Conservation (phyloP, 1,140 invertebrate genomes). For the Euglossa dilemma region DNA sequence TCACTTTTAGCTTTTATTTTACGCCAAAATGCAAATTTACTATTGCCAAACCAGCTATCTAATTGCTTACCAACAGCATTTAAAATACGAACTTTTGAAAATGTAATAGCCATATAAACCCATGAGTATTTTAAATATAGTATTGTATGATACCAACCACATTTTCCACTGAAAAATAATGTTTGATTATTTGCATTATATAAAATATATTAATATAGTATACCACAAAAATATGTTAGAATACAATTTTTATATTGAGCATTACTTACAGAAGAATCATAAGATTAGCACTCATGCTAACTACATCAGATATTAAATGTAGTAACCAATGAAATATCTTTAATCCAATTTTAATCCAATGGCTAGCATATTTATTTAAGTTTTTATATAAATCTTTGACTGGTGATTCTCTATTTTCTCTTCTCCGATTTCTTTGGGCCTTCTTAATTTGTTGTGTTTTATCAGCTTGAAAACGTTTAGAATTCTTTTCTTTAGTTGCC, state of each 20-base stretch:
- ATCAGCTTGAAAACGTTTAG: conserved; percentile 78
- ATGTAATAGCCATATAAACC: conserved; percentile 73
- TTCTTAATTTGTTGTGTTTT: conserved; percentile 79
- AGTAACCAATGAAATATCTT: conserved; percentile 89
- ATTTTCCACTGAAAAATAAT: conserved; percentile 75
- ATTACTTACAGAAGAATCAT: conserved; percentile 88
- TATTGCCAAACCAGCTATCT: conserved; percentile 84
- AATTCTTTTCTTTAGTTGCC: conserved; percentile 78
- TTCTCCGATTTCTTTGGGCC: conserved; percentile 76
- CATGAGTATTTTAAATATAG: conserved; percentile 79
- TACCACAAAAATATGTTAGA: conserved; percentile 22
- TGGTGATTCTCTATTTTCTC: conserved; percentile 76
- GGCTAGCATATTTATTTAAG: conserved; percentile 83
- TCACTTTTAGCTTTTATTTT: conserved; percentile 84
- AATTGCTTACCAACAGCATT: conserved; percentile 83
- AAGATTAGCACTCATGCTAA: conserved; percentile 89
- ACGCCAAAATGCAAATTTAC: conserved; percentile 85
- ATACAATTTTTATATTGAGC: conserved; percentile 72
- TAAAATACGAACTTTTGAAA: conserved; percentile 78
- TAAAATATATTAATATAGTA: conserved; percentile 4
- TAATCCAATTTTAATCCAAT: conserved; percentile 87
- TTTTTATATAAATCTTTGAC: conserved; percentile 82
- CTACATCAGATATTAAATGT: conserved; percentile 90
- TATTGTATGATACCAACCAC: conserved; percentile 77
- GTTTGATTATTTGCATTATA: neutral